Percentiles rank a stretch among this genome's conserved stretches.
Conservation (phyloP, 35 echinoderm and acorn worm genomes). For the Stichopus chloronotus region DNA sequence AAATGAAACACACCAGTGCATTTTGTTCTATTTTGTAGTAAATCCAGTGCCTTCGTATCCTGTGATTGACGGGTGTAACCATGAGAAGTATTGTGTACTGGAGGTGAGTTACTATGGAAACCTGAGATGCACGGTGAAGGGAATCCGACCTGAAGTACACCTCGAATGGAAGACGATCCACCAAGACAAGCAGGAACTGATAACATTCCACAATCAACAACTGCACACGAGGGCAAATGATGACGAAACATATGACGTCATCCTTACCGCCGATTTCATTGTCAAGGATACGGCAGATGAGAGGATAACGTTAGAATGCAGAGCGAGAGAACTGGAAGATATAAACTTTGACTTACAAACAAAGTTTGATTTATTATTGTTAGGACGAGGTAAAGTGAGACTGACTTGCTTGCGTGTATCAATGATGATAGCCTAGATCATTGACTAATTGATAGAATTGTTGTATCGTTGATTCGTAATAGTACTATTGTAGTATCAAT, state of each 20-base stretch:
- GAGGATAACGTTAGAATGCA: slow-evolving; percentile 10
- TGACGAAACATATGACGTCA: slow-evolving; percentile 1
- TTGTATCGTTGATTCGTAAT: too few species aligned
- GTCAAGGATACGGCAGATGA: neutral
- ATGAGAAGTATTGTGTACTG: slow-evolving; percentile 3
- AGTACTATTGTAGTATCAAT: too few species aligned
- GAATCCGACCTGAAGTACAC: neutral
- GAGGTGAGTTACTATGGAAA: neutral
- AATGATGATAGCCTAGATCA: too few species aligned
- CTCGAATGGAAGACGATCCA: neutral
- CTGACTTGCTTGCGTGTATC: too few species aligned
- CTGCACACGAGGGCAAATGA: neutral
- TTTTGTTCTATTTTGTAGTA: slow-evolving; percentile 1
- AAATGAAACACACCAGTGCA: too few species aligned
- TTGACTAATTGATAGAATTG: too few species aligned
- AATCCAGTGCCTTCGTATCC: neutral
- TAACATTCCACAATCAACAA: slow-evolving; percentile 4
- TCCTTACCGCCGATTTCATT: neutral
- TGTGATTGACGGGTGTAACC: neutral
- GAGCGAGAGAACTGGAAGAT: neutral
- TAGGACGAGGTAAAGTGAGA: neutral
- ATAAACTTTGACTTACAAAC: neutral
- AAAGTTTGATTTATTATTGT: neutral
- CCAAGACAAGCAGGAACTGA: neutral
- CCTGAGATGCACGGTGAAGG: neutral